These are phyloP conservation scores for Pristiophorus japonicus DNA, from an alignment of 2,113 vertebrate genomes.

Conservation along the genomic window DNA sequence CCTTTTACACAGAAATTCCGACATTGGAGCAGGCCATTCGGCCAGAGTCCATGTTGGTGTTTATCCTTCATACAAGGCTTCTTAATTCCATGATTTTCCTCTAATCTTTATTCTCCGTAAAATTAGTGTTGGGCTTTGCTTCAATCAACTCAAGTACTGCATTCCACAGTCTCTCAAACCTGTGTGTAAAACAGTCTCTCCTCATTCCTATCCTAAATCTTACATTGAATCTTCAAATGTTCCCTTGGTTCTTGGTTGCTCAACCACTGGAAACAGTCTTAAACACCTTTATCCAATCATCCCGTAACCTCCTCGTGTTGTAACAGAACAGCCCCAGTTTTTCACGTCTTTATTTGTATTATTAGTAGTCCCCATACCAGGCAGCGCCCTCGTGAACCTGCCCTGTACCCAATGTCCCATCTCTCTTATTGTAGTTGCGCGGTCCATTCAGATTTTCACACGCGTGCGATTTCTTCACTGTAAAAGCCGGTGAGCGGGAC, in stretches of 20 bases:
- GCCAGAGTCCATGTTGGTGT: too few relatives aligned
- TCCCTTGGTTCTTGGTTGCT: background rate
- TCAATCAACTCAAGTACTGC: background rate
- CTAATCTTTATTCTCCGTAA: background rate
- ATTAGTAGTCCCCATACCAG: too few relatives aligned
- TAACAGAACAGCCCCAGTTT: background rate
- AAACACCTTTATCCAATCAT: background rate
- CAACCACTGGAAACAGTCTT: background rate
- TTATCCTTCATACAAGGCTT: too few relatives aligned
- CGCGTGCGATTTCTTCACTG: too few relatives aligned
- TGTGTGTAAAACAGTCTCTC: background rate
- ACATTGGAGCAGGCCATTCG: background rate
- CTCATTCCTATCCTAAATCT: background rate
- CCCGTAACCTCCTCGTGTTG: background rate
- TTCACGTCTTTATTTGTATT: background rate
- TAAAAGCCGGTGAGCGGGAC: too few relatives aligned
- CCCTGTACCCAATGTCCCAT: too few relatives aligned
- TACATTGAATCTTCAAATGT: background rate
- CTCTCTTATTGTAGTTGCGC: too few relatives aligned
- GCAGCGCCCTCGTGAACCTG: too few relatives aligned
- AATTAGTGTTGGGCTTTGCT: background rate
- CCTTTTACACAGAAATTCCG: background rate
- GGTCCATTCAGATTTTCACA: too few relatives aligned
- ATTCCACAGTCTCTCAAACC: background rate
- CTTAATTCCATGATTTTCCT: too few relatives aligned